Percentiles rank a stretch among this genome's conserved stretches.
These are phyloP conservation scores for Epizoanthus stellaris DNA, from an alignment of 92 coral and sea anemone species.

Conservation along the genomic window DNA sequence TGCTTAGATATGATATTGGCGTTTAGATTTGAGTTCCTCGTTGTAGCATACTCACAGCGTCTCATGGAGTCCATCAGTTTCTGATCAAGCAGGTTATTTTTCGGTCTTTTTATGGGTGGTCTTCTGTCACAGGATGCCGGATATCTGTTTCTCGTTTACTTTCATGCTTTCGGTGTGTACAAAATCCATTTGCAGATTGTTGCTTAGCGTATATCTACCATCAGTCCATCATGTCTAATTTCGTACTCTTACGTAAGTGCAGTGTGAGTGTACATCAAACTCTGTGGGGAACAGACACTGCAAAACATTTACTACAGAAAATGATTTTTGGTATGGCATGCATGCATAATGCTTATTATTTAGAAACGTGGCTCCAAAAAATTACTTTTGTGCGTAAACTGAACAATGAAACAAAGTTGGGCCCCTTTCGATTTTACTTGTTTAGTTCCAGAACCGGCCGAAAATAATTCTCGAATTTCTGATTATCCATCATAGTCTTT, in stretches of 20 bases:
- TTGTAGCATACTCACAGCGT: neutral
- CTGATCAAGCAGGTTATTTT: too few species aligned
- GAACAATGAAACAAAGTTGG: too few species aligned
- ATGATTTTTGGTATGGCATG: neutral
- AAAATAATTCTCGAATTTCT: too few species aligned
- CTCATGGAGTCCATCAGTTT: neutral
- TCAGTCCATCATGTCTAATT: neutral
- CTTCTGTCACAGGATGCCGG: neutral
- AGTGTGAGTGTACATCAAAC: neutral
- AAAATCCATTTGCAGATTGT: neutral
- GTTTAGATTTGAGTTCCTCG: neutral
- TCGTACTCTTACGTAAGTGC: neutral
- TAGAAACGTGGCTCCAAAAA: neutral
- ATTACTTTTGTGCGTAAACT: too few species aligned
- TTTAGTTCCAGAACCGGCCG: too few species aligned
- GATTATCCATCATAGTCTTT: too few species aligned
- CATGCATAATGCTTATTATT: neutral
- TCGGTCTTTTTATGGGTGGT: neutral
- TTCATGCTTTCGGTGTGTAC: neutral
- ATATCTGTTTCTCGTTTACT: neutral
- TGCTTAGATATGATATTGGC: conserved; percentile 3
- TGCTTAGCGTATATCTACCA: too few species aligned
- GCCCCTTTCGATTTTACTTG: too few species aligned
- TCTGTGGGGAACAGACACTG: neutral
- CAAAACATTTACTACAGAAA: neutral